A percentile compares a stretch with the other conserved stretches of the same genome.
phyloP scores from a whole-genome alignment of 2,797 vertebrate species.

The Erethizon dorsatum region DNA sequence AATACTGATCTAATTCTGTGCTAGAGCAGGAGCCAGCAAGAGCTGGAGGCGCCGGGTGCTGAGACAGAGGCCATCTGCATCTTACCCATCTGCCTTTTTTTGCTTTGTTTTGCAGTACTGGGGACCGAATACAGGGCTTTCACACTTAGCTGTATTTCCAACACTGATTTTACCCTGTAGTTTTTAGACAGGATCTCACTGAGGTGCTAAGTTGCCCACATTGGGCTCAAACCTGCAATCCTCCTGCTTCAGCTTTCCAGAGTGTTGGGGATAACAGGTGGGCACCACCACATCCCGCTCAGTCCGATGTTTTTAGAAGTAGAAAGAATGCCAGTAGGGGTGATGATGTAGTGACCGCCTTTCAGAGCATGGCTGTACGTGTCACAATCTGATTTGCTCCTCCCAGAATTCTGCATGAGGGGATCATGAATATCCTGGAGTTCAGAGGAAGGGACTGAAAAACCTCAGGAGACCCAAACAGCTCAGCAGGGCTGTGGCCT shows the following conservation, averaged over 20 bases:
- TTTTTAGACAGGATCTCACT: neutral
- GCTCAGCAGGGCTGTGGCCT: neutral
- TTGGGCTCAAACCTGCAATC: neutral
- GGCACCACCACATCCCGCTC: neutral
- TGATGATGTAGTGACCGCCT: fast-evolving
- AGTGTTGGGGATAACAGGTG: neutral
- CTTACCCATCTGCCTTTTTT: neutral
- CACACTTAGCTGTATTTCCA: neutral
- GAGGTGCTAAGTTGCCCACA: neutral
- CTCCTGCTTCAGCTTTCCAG: neutral
- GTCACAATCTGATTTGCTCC: neutral
- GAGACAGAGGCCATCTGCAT: neutral
- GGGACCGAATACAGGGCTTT: neutral
- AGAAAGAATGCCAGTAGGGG: neutral
- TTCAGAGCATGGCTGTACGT: neutral
- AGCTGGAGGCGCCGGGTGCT: neutral
- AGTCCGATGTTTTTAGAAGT: neutral
- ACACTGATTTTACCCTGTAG: neutral
- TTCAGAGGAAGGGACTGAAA: neutral
- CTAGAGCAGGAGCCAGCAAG: neutral
- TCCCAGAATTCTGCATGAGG: neutral
- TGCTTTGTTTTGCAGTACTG: neutral
- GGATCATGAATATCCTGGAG: neutral
- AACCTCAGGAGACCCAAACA: neutral
- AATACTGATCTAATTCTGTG: neutral